These are phyloP conservation scores for Lathamus discolor DNA, from an alignment of 2,113 vertebrate species.

Conservation along the genomic window DNA sequence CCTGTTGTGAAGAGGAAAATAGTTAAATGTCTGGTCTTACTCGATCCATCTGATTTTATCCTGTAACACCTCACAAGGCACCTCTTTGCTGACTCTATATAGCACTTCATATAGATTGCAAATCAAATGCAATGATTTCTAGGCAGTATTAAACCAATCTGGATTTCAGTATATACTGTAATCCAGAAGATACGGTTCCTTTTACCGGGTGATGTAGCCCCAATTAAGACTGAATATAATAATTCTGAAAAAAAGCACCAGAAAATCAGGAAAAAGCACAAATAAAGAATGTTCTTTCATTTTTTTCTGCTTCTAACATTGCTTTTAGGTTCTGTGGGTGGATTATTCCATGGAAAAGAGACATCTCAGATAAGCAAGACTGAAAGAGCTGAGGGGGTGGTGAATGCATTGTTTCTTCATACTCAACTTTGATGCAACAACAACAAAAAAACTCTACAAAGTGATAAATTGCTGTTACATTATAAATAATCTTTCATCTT, in stretches of 20 bases:
- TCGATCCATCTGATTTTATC: neutral
- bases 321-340: conserved; percentile 34
- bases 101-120: neutral
- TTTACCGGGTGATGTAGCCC: neutral
- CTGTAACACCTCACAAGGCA: neutral
- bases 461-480: conserved; percentile 69
- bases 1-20: neutral
- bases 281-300: neutral
- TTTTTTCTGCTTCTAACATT: conserved; percentile 35
- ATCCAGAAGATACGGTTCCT: neutral
- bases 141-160: neutral
- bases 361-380: conserved; percentile 41
- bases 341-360: conserved; percentile 41
- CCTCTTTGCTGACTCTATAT: neutral
- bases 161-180: neutral
- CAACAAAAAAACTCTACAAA: conserved; percentile 39
- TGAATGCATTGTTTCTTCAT: conserved; percentile 60
- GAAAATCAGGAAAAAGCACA: neutral
- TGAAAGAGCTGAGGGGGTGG: conserved; percentile 26
- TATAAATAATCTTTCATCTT: conserved; percentile 74
- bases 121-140: neutral
- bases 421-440: conserved; percentile 58
- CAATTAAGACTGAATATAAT: neutral
- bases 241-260: neutral
- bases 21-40: neutral